These are phyloP conservation scores for Dynastes maya DNA, from an alignment of 2,888 invertebrate genomes.

Conservation along the genomic window DNA sequence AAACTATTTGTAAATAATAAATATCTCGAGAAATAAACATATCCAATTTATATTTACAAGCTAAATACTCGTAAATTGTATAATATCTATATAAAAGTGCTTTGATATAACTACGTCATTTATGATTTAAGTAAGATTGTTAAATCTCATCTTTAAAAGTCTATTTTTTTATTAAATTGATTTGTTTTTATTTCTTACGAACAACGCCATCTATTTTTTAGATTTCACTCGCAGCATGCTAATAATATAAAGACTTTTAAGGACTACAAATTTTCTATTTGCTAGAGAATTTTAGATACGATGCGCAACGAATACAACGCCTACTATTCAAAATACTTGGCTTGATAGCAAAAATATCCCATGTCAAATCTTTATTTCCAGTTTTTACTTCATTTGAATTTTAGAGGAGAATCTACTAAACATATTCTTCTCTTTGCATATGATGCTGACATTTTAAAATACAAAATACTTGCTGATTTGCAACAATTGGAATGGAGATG, in stretches of 20 bases:
- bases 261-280: not conserved
- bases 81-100: slow-evolving; percentile 46
- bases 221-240: no score
- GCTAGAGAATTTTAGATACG: slow-evolving; percentile 4
- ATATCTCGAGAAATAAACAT: slow-evolving; percentile 46
- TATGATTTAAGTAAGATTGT: slow-evolving; percentile 2
- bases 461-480: no score
- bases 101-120: slow-evolving; percentile 34
- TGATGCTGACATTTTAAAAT: no score
- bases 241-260: not conserved
- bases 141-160: slow-evolving; percentile 30
- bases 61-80: slow-evolving; percentile 44
- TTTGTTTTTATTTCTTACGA: slow-evolving; percentile 17
- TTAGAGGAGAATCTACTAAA: no score
- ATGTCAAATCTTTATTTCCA: no score
- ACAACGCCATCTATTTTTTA: no score
- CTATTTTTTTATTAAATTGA: not conserved
- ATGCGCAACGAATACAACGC: not conserved
- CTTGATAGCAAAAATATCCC: no score
- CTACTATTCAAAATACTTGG: not conserved
- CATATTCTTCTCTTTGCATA: no score
- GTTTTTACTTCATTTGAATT: no score
- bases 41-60: slow-evolving; percentile 41
- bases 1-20: slow-evolving; percentile 50
- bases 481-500: no score